Base-by-base conservation (phyloP, 2,797 vertebrate genomes). In the Fistularia commersonii region DNA sequence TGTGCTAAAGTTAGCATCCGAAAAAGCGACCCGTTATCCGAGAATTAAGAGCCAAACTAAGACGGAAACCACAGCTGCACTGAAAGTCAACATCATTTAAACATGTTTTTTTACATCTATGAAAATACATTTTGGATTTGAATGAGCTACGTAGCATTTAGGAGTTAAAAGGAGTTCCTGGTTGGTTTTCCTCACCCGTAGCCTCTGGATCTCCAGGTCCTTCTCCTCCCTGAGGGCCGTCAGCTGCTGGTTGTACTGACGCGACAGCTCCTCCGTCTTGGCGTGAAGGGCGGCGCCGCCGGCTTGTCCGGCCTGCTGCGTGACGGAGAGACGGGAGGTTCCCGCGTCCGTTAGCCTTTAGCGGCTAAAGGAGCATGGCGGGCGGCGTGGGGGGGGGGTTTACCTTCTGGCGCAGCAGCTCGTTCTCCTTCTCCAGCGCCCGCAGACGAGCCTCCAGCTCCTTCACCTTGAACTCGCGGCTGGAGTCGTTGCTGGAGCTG, bases 331-430 rank as follows among this genome's bases (percentile, higher is more conserved):
- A 60, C 8, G 10, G 39, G 11, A 40, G 11, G 8, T 40, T 40
- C 13, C 13, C 8, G 8, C 9, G 11, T 12, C 8, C 39, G 11
- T 40, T 14, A 8, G 14, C 11, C 10, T 12, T 35, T 6, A 35
- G 34, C 8, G 33, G 5, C 33, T 10, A 10, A 36, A 47, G 45
- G 53, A 35, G 1, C n/a, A 15, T 7, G 8, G 11, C 3, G 6
- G 3, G 8, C 3, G 11, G 6, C 33, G 33, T 13, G 31, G 14
- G 0, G 1, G 13, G 8, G 1, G 5, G 10, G 6, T 33, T 8
- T n/a, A 97, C 96, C 93, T 96, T 95, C 14, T 93, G 87, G 35
- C 87, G 83, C 3, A 98, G 92, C 70, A 90, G 87, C 62, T 95
- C 92, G 37, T 95, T 93, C 81, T 98, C 95, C 60, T 96, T 92